Conservation (phyloP, 2,113 vertebrate genomes). For the Chamaea fasciata region DNA sequence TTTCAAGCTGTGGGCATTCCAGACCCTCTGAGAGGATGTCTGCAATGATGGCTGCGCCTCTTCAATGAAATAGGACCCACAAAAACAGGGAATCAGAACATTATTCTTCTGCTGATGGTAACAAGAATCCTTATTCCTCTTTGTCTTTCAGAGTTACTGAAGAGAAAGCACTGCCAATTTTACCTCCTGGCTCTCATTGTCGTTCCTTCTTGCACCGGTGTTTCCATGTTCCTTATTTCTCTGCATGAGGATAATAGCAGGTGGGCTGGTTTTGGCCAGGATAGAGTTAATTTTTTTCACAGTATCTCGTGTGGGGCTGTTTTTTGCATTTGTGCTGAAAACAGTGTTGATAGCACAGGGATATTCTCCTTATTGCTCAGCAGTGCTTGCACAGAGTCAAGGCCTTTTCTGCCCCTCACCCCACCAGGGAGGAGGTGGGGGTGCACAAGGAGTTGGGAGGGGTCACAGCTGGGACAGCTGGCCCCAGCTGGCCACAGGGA, state of each 20-base stretch:
- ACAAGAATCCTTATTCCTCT: not conserved
- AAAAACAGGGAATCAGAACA: not conserved
- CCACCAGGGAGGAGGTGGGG: not conserved
- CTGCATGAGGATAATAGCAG: not conserved
- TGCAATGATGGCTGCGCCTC: not conserved
- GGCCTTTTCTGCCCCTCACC: not conserved
- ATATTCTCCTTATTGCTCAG: not conserved
- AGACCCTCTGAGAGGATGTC: not conserved
- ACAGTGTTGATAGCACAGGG: not conserved
- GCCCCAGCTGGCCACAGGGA: not conserved
- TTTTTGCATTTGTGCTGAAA: not conserved
- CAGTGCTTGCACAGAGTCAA: not conserved
- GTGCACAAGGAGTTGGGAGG: not conserved
- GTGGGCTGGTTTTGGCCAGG: not conserved
- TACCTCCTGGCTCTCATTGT: not conserved
- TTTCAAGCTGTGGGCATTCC: not conserved
- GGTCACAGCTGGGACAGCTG: not conserved
- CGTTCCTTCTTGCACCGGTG: not conserved
- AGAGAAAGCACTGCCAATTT: not conserved
- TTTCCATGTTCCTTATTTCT: not conserved
- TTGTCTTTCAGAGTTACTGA: not conserved
- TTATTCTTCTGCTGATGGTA: not conserved
- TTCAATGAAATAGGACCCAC: not conserved
- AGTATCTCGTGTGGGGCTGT: not conserved
- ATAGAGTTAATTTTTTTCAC: not conserved